phyloP scores from a whole-genome alignment of 1,140 invertebrate species.

The Euura lappo region DNA sequence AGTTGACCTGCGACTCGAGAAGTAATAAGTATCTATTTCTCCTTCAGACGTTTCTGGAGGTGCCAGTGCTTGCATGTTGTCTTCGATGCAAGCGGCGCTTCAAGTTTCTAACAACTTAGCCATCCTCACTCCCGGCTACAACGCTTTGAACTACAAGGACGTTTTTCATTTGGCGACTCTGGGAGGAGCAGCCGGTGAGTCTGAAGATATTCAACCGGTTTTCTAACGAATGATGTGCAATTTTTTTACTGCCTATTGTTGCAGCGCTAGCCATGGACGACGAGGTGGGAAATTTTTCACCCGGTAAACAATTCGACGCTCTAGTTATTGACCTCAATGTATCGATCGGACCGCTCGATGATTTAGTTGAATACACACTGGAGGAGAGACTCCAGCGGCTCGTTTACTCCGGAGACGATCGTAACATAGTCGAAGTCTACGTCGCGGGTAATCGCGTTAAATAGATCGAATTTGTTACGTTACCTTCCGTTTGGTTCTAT shows the following conservation, averaged over 20 bases:
- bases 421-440: slow-evolving; percentile 81
- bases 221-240: slow-evolving; percentile 17
- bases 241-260: slow-evolving; percentile 38
- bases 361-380: slow-evolving; percentile 58
- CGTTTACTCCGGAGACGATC: slow-evolving; percentile 82
- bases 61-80: slow-evolving; percentile 76
- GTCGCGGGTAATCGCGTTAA: slow-evolving; percentile 73
- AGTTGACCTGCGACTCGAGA: too few relatives aligned
- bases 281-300: slow-evolving; percentile 78
- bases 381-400: slow-evolving; percentile 79
- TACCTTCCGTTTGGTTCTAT: too few relatives aligned
- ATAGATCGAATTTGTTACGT: slow-evolving; percentile 30
- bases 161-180: slow-evolving; percentile 85
- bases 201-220: slow-evolving; percentile 11
- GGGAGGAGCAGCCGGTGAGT: slow-evolving; percentile 79
- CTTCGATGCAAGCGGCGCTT: slow-evolving; percentile 75
- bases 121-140: slow-evolving; percentile 57
- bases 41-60: slow-evolving; percentile 82
- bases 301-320: slow-evolving; percentile 88
- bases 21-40: neutral
- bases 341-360: slow-evolving; percentile 62
- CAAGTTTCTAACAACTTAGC: slow-evolving; percentile 74
- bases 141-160: slow-evolving; percentile 74
- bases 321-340: slow-evolving; percentile 70
- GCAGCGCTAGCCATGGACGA: slow-evolving; percentile 77